Evolutionary conservation across 2,113 vertebrate genomes (phyloP), one percentile per base, ranked within the genome.

Genomic region (Burhinus bistriatus): DNA sequence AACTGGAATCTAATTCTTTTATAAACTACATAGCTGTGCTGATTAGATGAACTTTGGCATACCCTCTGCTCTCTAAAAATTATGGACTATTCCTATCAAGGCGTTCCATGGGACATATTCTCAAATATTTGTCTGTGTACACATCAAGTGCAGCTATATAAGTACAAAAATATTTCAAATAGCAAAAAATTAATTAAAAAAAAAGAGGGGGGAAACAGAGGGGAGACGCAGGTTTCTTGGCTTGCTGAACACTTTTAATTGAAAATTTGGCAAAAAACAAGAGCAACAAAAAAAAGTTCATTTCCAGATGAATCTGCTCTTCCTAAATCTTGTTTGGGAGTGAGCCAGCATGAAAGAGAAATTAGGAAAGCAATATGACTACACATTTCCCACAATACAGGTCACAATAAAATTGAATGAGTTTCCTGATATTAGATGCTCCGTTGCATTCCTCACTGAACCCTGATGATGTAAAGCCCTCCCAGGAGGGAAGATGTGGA

Each of bases 281-380:
- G 69, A 89, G 59, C 23, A 83, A 59, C 23, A 83, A 73, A 64
- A 16, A 65, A 57, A 95, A 91, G 45, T 83, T 59, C 49, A 85
- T 92, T 92, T 95, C 96, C 93, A 92, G 94, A 94, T 95, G 77
- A 85, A 65, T 91, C 77, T 87, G 58, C 12, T 95, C 70, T 94
- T 94, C 90, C 89, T 87, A 95, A 92, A 68, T 92, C 73, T 76
- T 79, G 18, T 80, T 71, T 96, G 96, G 87, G 73, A 87, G 16
- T 27, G 20, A 94, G 83, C 95, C 95, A 97, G 40, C 38, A 79
- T 71, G 70, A 80, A 62, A 85, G 54, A 91, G 45, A 91, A 94
- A 89, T 89, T 76, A 89, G 36, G 62, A 85, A 83, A 95, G 52
- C 26, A 88, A 16, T 34, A 40, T 25, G 32, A 95, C 72, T 47